phyloP scores from a whole-genome alignment of 2,113 vertebrate species.

The Xenopus laevis region DNA sequence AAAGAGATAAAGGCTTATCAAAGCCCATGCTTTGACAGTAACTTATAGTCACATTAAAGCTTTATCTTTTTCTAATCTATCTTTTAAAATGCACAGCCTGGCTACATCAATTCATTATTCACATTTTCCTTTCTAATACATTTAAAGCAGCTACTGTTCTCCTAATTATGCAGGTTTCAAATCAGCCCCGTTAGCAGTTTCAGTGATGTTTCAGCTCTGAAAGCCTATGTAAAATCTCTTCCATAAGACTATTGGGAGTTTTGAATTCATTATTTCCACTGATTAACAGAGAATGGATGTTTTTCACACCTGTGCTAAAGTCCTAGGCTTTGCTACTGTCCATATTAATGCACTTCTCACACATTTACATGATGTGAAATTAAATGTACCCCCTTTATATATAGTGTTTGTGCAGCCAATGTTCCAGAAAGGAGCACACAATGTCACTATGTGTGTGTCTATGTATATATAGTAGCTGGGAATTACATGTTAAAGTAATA shows the following conservation, averaged over 20 bases:
- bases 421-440: not conserved
- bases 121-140: constrained; percentile 24
- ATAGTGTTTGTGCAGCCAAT: not conserved
- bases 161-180: constrained; percentile 39
- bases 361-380: not conserved
- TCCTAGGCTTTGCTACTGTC: not conserved
- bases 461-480: too few species aligned
- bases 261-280: constrained; percentile 17
- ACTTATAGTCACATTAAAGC: constrained; percentile 38
- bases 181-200: constrained; percentile 37
- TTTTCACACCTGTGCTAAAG: constrained; percentile 17
- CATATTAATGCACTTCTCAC: not conserved
- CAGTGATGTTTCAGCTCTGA: constrained; percentile 35
- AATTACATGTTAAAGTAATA: too few species aligned
- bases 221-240: constrained; percentile 33
- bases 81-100: constrained; percentile 16
- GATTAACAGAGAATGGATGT: constrained; percentile 18
- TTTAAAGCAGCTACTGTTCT: constrained; percentile 29
- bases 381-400: not conserved
- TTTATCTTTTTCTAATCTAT: constrained; percentile 26
- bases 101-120: constrained; percentile 28
- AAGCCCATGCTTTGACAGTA: constrained; percentile 21
- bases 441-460: too few species aligned
- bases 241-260: constrained; percentile 31
- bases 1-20: constrained; percentile 37